Evolutionary conservation across 1,140 invertebrate genomes (phyloP).

Genomic region (Drosophila erecta): DNA sequence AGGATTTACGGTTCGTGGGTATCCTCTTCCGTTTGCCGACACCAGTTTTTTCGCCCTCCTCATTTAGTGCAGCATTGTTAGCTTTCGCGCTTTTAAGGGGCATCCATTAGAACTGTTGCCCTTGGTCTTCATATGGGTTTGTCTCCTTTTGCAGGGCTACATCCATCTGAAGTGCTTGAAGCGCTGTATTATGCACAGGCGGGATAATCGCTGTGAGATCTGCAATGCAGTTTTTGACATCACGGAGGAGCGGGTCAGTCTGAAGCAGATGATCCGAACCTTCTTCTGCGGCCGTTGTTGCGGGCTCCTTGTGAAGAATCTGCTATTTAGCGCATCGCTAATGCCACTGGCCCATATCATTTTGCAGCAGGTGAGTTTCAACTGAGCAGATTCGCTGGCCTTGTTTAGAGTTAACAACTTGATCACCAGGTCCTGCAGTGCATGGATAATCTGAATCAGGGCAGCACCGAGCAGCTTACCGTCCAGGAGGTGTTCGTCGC

Average conservation of each 20-base stretch:
- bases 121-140: neutral
- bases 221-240: constrained; percentile 63
- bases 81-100: no score
- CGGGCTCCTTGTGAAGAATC: constrained; percentile 69
- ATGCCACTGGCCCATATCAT: constrained; percentile 74
- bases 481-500: constrained; percentile 74
- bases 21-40: no score
- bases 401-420: no score
- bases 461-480: constrained; percentile 63
- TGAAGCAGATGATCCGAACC: constrained; percentile 68
- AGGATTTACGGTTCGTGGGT: neutral
- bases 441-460: constrained; percentile 78
- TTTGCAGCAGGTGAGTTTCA: constrained; percentile 67
- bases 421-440: constrained; percentile 66
- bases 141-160: constrained; percentile 51
- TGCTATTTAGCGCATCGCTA: constrained; percentile 67
- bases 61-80: no score
- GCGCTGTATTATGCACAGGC: constrained; percentile 74
- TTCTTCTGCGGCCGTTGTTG: constrained; percentile 71
- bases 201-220: constrained; percentile 76
- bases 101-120: no score
- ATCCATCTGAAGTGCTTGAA: constrained; percentile 77
- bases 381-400: no score
- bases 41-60: no score
- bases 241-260: constrained; percentile 58